Conservation (phyloP, 1,140 invertebrate species). For the Trichogramma pretiosum region DNA sequence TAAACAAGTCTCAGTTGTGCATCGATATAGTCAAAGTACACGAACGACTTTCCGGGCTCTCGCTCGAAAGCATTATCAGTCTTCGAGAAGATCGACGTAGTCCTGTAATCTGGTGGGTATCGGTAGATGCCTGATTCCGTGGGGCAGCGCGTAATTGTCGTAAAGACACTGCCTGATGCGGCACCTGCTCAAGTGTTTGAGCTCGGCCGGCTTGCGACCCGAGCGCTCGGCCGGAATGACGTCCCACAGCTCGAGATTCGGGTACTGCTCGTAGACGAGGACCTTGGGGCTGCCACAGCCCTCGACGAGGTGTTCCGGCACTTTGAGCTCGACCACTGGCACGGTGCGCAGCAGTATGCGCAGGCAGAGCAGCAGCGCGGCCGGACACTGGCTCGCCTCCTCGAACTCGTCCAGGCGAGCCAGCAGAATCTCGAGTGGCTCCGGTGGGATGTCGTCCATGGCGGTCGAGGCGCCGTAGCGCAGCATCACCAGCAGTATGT, state of each 20-base stretch:
- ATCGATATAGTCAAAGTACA: no score
- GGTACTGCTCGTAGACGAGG: slow-evolving; percentile 54
- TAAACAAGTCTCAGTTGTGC: no score
- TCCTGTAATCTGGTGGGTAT: slow-evolving; percentile 55
- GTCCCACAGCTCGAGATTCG: slow-evolving; percentile 51
- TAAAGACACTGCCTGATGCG: slow-evolving; percentile 55
- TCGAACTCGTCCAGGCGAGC: slow-evolving; percentile 56
- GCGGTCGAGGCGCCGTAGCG: slow-evolving; percentile 56
- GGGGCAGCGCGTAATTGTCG: slow-evolving; percentile 60
- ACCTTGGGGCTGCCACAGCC: slow-evolving; percentile 41
- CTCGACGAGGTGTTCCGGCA: slow-evolving; percentile 31
- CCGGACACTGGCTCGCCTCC: slow-evolving; percentile 45
- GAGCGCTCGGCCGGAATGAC: slow-evolving; percentile 53
- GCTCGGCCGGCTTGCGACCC: slow-evolving; percentile 51
- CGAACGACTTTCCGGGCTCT: no score
- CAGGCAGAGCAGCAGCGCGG: slow-evolving; percentile 57
- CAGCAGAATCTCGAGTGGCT: slow-evolving; percentile 50
- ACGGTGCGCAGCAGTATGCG: slow-evolving; percentile 57
- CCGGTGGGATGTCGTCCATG: slow-evolving; percentile 42
- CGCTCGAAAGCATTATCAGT: no score
- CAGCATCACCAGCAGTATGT: slow-evolving; percentile 63
- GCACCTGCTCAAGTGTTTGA: slow-evolving; percentile 51
- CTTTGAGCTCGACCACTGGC: slow-evolving; percentile 37
- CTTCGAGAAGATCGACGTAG: slow-evolving; percentile 70
- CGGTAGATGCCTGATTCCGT: slow-evolving; percentile 58